Base-by-base conservation (phyloP, 2,113 vertebrate species). In the Abramis brama region DNA sequence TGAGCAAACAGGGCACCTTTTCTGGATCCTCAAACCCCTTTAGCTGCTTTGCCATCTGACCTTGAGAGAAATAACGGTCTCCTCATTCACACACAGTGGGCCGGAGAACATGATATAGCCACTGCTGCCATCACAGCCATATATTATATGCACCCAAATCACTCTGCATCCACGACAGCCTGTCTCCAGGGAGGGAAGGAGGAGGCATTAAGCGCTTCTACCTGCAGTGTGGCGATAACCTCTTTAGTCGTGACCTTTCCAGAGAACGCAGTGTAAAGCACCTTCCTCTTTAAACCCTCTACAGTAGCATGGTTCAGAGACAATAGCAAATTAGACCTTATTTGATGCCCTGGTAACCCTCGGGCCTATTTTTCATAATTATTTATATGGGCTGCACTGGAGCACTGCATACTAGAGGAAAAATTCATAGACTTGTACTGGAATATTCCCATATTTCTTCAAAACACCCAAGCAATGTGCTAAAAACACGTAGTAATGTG, bases 71-170 rank as follows among this genome's bases (percentile, higher is more conserved):
- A 81, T 76, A 71, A 85, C 64, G 23, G 19, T 36, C 66, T 82
- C 39, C 76, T 25, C 17, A 43, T 74, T 36, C 50, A 36, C 66
- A 25, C 55, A 71, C 55, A 50, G 52, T 55, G 47, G 81, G 60
- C 85, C 7, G 39, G 73, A 85, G 30, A 52, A 79, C 85, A 86
- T 85, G 78, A 87, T 85, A 52, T 85, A 88, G 78, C 68, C 43
- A 50, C 83, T 66, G 59, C 70, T 84, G 64, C 73, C 66, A 82
- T 62, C 62, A 19, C 66, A 50, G 60, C 64, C 43, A 75, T 86
- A 83, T 71, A 59, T 87, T 80, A 73, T 23, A 33, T 47, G 52
- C 70, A 64, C 52, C 30, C 70, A 82, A 70, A 86, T 87, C 81
- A 87, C 75, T 79, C 52, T 87, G 13, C 27, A 30, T 71, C 50